Evolutionary conservation across 2,888 invertebrate genomes (phyloP), one percentile per base, ranked within the genome.

Genomic region (Cotesia congregata): DNA sequence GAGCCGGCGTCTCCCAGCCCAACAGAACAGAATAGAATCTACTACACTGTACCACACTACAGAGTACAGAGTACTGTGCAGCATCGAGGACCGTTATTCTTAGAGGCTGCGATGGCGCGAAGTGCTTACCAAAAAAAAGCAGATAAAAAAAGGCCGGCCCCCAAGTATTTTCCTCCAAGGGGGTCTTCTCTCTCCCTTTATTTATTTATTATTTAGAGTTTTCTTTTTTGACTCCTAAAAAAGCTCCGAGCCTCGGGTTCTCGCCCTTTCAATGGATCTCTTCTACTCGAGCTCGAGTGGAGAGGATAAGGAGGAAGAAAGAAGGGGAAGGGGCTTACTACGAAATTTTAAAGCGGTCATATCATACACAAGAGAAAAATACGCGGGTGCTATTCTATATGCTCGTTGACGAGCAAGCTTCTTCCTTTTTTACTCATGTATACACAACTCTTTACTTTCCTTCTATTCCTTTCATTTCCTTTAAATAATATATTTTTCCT

Each of bases 121-220:
- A 65, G 72, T 12, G 70, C 71, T 74, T 59, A 41, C 78, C 72
- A 79, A 75, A 59, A 75, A 75, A 40, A 75, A 60, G 60, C 30
- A 30, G 60, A 40, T 64, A 75, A 20, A 41, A 71, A 41, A 65
- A 68, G 59, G 59, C 67, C 72, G 38, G 20, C 61, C 61, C 62
- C 69, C 30, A 71, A 76, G 69, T 74, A 65, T 62, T 65, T 65
- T 38, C 12, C 38, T 65, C 5, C 65, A 6, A 20, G 38, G 17
- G 30, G 65, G 38, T 20, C 38, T 30, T 69, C 20, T 74, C 20
- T 30, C 67, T 67, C 30, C 20, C 50, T 38, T 20, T 17, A 65
- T 50, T 73, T 20, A 67, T 73, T 39, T 50, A 50, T 50, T 50
- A 50, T 50, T 50, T 50, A 50, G 9, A 50, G 7, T 50, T 50